phyloP scores from a whole-genome alignment of 2,888 invertebrate genomes.

The Synergus gifuensis region DNA sequence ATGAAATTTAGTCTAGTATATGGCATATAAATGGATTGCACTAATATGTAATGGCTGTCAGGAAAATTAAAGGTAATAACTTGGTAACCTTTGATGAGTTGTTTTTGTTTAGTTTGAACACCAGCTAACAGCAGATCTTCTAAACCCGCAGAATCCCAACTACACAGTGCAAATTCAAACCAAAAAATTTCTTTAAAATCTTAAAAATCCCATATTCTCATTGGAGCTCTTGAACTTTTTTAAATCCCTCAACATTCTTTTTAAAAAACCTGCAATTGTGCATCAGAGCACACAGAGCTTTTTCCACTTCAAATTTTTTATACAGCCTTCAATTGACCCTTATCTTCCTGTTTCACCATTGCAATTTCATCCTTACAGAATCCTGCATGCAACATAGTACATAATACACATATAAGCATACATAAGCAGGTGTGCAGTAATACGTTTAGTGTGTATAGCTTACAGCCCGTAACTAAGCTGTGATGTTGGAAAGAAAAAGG shows the following conservation, averaged over 20 bases:
- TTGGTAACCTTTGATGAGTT: constrained; percentile 22
- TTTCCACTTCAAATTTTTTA: neutral
- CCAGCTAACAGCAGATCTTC: neutral
- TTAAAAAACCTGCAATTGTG: no score
- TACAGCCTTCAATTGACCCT: neutral
- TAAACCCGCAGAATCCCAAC: no score
- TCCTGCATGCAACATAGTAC: neutral
- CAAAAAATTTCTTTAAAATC: no score
- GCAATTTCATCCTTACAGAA: constrained; percentile 14
- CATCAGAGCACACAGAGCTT: neutral
- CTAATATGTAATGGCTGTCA: constrained; percentile 17
- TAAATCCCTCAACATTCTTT: no score
- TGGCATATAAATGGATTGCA: neutral
- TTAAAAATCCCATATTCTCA: no score
- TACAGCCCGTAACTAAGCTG: constrained; percentile 58
- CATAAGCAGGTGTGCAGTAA: constrained; percentile 31
- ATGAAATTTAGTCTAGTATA: constrained; percentile 6
- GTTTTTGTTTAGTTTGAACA: neutral
- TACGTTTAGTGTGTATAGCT: constrained; percentile 46
- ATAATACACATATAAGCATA: constrained; percentile 26
- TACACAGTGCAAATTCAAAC: no score
- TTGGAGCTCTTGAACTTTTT: no score
- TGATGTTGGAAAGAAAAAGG: constrained; percentile 41
- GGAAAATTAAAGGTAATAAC: constrained; percentile 26
- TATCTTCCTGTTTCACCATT: neutral